Conservation (phyloP, 2,888 invertebrate species). For the Cheilosia vulpina region DNA sequence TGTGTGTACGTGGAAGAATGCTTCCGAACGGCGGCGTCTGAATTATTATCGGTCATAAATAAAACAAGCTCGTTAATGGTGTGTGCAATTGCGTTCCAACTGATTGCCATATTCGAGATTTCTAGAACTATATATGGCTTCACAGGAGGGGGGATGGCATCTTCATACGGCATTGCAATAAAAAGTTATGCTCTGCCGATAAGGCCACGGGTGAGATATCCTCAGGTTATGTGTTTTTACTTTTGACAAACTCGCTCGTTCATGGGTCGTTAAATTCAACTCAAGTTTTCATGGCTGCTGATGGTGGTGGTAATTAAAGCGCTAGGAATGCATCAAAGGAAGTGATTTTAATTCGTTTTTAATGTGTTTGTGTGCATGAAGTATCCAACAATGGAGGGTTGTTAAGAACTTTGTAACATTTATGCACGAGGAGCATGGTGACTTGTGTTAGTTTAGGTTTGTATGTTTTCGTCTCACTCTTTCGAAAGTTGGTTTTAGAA, state of each 20-base stretch:
- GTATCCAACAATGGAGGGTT: constrained; percentile 18
- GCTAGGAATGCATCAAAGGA: constrained; percentile 46
- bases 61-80: constrained; percentile 38
- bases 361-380: constrained; percentile 50
- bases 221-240: constrained; percentile 47
- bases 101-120: constrained; percentile 34
- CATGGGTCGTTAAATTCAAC: constrained; percentile 61
- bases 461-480: background rate
- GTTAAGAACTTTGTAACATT: constrained; percentile 25
- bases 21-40: constrained; percentile 14
- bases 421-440: constrained; percentile 9
- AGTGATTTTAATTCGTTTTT: constrained; percentile 70
- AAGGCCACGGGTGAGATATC: constrained; percentile 48
- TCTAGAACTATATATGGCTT: background rate
- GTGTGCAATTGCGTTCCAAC: constrained; percentile 43
- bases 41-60: constrained; percentile 60
- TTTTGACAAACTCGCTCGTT: constrained; percentile 31
- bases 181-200: constrained; percentile 58
- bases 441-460: background rate
- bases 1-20: constrained; percentile 3
- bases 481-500: too few relatives aligned
- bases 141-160: background rate
- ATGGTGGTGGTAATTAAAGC: constrained; percentile 57
- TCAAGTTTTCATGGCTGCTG: constrained; percentile 45
- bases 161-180: constrained; percentile 37